phyloP scores from a whole-genome alignment of 2,888 invertebrate genomes.

The Scotopteryx bipunctaria region DNA sequence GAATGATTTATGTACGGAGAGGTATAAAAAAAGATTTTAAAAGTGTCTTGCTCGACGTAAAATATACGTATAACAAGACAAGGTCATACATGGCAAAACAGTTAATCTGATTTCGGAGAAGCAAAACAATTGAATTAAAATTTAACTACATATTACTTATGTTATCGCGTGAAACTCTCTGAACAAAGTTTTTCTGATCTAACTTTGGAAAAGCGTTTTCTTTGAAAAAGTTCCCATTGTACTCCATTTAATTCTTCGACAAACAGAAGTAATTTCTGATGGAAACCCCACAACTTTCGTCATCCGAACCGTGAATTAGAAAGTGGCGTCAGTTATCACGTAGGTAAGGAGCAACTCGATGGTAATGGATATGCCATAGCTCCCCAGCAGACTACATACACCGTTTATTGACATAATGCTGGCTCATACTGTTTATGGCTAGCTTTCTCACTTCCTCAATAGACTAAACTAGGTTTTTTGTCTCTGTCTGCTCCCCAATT shows the following conservation, averaged over 20 bases:
- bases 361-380: constrained; percentile 67
- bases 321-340: constrained; percentile 67
- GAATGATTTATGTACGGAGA: neutral
- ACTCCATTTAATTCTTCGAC: constrained; percentile 3
- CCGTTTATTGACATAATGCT: constrained; percentile 69
- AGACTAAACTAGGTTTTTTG: constrained; percentile 60
- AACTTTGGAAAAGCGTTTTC: constrained; percentile 3
- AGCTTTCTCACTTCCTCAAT: constrained; percentile 62
- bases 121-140: neutral
- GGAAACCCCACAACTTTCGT: constrained; percentile 38
- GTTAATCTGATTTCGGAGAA: neutral
- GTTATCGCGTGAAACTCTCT: too few relatives aligned
- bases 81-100: neutral
- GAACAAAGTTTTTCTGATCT: neutral
- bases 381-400: constrained; percentile 57
- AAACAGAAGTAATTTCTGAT: constrained; percentile 22
- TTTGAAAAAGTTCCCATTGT: constrained; percentile 6
- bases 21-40: neutral
- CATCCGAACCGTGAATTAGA: constrained; percentile 58
- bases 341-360: constrained; percentile 48
- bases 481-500: constrained; percentile 77
- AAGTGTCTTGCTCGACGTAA: neutral
- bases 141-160: too few relatives aligned
- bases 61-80: neutral
- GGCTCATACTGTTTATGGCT: constrained; percentile 46